Evolutionary conservation across 2,113 vertebrate genomes (phyloP).

Genomic region (Dasypus novemcinctus): DNA sequence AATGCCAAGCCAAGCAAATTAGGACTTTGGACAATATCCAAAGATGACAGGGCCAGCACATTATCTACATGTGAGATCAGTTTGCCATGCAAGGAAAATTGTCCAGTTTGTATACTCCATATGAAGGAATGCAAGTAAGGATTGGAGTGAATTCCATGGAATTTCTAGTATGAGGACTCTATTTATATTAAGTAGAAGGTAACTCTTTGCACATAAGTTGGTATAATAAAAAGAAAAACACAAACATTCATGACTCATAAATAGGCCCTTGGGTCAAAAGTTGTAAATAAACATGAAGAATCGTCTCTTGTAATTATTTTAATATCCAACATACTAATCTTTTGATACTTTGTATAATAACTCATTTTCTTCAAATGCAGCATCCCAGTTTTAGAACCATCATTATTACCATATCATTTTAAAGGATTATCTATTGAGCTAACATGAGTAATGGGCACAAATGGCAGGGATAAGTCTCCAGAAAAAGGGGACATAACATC

Average conservation of each 20-base stretch:
- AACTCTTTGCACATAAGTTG: slow-evolving; percentile 73
- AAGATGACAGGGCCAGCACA: slow-evolving; percentile 60
- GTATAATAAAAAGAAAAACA: slow-evolving; percentile 55
- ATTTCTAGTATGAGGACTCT: slow-evolving; percentile 49
- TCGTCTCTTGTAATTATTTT: slow-evolving; percentile 74
- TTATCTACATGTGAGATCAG: slow-evolving; percentile 57
- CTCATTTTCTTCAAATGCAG: slow-evolving; percentile 5
- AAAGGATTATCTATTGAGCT: slow-evolving; percentile 2
- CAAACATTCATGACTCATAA: slow-evolving; percentile 53
- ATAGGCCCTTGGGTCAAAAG: slow-evolving; percentile 70
- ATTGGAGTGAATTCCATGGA: slow-evolving; percentile 55
- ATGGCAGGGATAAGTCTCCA: not conserved
- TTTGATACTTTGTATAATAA: slow-evolving; percentile 49
- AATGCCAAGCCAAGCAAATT: slow-evolving; percentile 83
- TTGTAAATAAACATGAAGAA: slow-evolving; percentile 79
- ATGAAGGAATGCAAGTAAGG: slow-evolving; percentile 59
- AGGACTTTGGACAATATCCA: slow-evolving; percentile 77
- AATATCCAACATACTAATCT: slow-evolving; percentile 49
- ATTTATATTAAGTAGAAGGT: slow-evolving; percentile 62
- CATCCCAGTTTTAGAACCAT: not conserved
- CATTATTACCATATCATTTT: slow-evolving; percentile 21
- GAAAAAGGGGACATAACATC: slow-evolving; percentile 2
- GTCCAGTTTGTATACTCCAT: slow-evolving; percentile 60
- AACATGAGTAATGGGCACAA: slow-evolving; percentile 12
- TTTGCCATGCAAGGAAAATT: slow-evolving; percentile 61